These are phyloP conservation scores for Caenorhabditis tropicalis DNA, from an alignment of 1,140 invertebrate genomes.

Conservation along the genomic window DNA sequence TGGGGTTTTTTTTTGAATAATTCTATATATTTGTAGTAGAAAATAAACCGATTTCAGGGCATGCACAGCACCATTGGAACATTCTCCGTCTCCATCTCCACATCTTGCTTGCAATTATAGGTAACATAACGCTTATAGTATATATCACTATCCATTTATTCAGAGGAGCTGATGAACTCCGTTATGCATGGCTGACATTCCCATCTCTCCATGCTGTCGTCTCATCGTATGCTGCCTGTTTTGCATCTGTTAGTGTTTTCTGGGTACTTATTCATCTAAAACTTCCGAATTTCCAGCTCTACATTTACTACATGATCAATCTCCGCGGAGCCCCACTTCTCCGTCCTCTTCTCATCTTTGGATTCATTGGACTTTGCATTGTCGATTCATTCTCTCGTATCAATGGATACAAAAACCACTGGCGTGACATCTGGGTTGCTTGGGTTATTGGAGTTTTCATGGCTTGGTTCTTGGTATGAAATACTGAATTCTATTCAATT, in stretches of 20 bases:
- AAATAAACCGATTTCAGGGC: constrained; percentile 66
- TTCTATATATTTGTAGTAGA: too few species aligned
- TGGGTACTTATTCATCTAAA: neutral
- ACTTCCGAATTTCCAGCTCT: constrained; percentile 62
- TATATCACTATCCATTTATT: neutral
- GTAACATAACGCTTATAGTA: neutral
- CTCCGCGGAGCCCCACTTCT: constrained; percentile 70
- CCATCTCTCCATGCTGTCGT: constrained; percentile 71
- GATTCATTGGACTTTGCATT: constrained; percentile 69
- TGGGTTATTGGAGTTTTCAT: constrained; percentile 70
- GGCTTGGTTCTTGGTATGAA: constrained; percentile 66
- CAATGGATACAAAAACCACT: constrained; percentile 72
- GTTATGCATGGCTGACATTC: constrained; percentile 72
- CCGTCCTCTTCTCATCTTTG: constrained; percentile 70
- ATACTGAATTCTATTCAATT: neutral
- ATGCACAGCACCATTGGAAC: constrained; percentile 70
- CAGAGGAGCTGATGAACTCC: constrained; percentile 66
- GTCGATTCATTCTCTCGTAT: constrained; percentile 71
- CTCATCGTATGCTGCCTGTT: constrained; percentile 68
- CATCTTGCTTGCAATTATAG: constrained; percentile 70
- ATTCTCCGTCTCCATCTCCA: constrained; percentile 71
- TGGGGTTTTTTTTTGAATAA: constrained; percentile 47
- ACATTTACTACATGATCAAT: constrained; percentile 72
- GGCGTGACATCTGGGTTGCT: constrained; percentile 71
- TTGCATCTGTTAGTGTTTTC: constrained; percentile 65